These are phyloP conservation scores for Muricea muricata DNA, from an alignment of 92 coral and sea anemone species.

Conservation along the genomic window DNA sequence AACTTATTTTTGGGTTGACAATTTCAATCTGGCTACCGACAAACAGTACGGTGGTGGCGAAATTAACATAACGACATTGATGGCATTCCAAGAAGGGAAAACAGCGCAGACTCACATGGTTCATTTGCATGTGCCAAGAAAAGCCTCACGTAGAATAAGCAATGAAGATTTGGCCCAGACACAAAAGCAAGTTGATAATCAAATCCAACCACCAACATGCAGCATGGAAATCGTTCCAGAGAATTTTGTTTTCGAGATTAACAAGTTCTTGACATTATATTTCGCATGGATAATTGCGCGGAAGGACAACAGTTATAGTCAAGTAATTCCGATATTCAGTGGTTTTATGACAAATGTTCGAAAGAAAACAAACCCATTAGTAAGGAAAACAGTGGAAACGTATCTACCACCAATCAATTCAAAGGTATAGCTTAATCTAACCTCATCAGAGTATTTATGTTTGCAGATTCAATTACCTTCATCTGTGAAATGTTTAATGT, in stretches of 20 bases:
- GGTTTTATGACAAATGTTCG: neutral
- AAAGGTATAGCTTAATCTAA: neutral
- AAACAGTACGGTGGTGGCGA: neutral
- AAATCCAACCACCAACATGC: conserved; percentile 15
- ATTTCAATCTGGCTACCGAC: neutral
- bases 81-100: neutral
- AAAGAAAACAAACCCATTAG: neutral
- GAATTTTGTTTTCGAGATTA: neutral
- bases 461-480: no score
- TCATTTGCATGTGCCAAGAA: conserved; percentile 1
- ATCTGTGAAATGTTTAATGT: no score
- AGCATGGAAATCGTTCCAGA: neutral
- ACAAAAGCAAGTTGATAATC: neutral
- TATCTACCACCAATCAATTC: conserved; percentile 4
- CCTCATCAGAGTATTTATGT: neutral
- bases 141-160: neutral
- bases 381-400: conserved; percentile 1
- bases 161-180: neutral
- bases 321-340: conserved; percentile 1
- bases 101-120: neutral
- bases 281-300: conserved; percentile 5
- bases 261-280: neutral
- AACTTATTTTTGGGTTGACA: neutral
- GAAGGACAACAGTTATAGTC: neutral
- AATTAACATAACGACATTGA: neutral